Evolutionary conservation across 2,888 invertebrate genomes (phyloP).

Genomic region (Drosophila austrosaltans): DNA sequence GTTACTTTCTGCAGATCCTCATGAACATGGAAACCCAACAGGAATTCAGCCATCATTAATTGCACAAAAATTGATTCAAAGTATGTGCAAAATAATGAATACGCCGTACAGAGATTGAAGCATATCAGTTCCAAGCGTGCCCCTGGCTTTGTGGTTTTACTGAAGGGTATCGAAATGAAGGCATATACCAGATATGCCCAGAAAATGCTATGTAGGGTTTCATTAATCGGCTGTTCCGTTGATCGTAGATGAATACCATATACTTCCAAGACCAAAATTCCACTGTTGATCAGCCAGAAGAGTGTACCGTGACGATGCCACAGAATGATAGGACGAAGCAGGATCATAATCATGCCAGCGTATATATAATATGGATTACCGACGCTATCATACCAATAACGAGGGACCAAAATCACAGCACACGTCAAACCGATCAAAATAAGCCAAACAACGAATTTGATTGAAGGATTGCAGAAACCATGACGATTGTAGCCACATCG

Average conservation of each 20-base stretch:
- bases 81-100: conserved; percentile 88
- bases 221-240: conserved; percentile 83
- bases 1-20: not conserved
- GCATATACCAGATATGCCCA: conserved; percentile 85
- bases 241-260: conserved; percentile 76
- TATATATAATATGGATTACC: conserved; percentile 85
- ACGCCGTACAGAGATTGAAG: conserved; percentile 87
- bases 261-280: conserved; percentile 58
- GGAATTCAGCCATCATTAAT: conserved; percentile 68
- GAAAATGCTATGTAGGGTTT: conserved; percentile 85
- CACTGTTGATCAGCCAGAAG: conserved; percentile 50
- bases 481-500: conserved; percentile 54
- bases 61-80: conserved; percentile 92
- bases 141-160: conserved; percentile 64
- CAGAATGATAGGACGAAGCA: conserved; percentile 60
- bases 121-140: conserved; percentile 85
- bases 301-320: conserved; percentile 47
- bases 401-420: conserved; percentile 86
- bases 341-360: conserved; percentile 58
- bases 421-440: conserved; percentile 85
- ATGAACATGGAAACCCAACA: conserved; percentile 55
- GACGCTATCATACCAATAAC: conserved; percentile 72
- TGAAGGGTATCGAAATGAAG: conserved; percentile 52
- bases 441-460: conserved; percentile 83
- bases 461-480: conserved; percentile 52